A percentile compares a stretch with the other conserved stretches of the same genome.
Conservation (phyloP, 2,888 invertebrate genomes). For the Drosophila suboccidentalis region DNA sequence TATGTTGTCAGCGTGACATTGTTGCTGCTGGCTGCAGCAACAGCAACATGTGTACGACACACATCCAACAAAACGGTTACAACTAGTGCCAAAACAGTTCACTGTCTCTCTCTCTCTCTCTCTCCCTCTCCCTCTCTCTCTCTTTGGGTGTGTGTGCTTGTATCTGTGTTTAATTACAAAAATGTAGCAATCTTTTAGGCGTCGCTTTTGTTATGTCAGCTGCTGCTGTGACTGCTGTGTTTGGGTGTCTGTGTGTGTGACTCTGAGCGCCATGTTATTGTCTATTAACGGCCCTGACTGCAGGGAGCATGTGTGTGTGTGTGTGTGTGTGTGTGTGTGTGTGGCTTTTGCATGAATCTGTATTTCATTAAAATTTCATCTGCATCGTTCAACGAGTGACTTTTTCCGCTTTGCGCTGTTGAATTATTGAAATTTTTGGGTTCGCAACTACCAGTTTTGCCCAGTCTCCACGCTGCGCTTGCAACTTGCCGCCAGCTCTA, state of each 20-base stretch:
- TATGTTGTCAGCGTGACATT: conserved; percentile 73
- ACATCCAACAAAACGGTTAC: conserved; percentile 33
- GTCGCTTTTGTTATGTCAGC: conserved; percentile 73
- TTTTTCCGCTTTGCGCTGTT: conserved; percentile 80
- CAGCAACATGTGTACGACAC: conserved; percentile 46
- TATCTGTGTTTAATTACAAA: conserved; percentile 74
- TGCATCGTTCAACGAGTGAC: conserved; percentile 80
- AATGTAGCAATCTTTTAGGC: conserved; percentile 79
- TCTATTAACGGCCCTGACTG: conserved; percentile 70
- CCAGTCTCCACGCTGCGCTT: conserved; percentile 30
- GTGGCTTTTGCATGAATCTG: conserved; percentile 70
- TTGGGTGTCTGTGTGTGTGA: conserved; percentile 17
- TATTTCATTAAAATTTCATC: conserved; percentile 82
- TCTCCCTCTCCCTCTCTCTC: too few relatives aligned
- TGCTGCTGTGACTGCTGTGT: conserved; percentile 22
- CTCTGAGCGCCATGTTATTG: conserved; percentile 68
- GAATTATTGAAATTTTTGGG: conserved; percentile 80
- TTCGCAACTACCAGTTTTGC: conserved; percentile 66
- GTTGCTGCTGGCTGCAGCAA: conserved; percentile 47
- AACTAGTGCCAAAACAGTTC: conserved; percentile 23
- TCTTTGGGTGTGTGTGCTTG: conserved; percentile 20
- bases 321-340: too few relatives aligned
- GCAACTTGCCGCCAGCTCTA: conserved; percentile 36
- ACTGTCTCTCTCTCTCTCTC: conserved; percentile 16
- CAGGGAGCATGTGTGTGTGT: conserved; percentile 19